phyloP scores from a whole-genome alignment of 2,113 vertebrate species.

The human region GRCh38 chr3:57145001-57145500 shows the following conservation, averaged over 20 bases:
- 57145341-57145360: not conserved
- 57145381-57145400: not conserved
- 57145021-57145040: not conserved
- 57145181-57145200: constrained; percentile 25
- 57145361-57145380: not conserved
- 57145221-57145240: constrained; percentile 63
- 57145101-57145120: not conserved
- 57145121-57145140: not conserved
- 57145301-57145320: constrained; percentile 8
- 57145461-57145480: not conserved
- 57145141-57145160: not conserved
- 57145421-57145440: not conserved
- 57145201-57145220: not conserved
- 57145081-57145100: not conserved
- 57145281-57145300: constrained; percentile 58
- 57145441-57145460: not conserved
- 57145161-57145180: constrained; percentile 43
- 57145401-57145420: not conserved
- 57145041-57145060: not conserved
- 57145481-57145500: not conserved
- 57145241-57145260: constrained; percentile 62
- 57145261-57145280: constrained; percentile 42
- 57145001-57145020: not conserved
- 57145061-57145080: not conserved
- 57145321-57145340: not conserved